These are phyloP conservation scores for Antitype chi DNA, from an alignment of 2,888 invertebrate species.

Conservation along the genomic window DNA sequence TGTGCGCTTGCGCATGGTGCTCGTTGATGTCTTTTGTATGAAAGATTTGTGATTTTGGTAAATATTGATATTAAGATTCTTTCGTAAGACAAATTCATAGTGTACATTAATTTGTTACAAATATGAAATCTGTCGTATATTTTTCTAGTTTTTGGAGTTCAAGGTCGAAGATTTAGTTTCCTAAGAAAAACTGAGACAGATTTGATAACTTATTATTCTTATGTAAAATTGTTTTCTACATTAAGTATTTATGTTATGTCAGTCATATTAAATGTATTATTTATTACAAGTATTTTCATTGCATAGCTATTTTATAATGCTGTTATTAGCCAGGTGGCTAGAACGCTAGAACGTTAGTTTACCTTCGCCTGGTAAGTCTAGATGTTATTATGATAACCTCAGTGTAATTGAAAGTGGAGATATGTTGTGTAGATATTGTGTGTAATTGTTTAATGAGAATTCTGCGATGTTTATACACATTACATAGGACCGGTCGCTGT, in stretches of 20 bases:
- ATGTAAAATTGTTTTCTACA: background rate
- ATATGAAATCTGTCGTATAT: background rate
- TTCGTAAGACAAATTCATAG: background rate
- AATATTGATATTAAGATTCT: conserved; percentile 2
- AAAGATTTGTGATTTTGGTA: conserved; percentile 15
- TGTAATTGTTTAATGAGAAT: conserved; percentile 40
- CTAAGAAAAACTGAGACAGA: background rate
- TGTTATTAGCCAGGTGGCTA: conserved; percentile 29
- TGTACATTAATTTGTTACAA: background rate
- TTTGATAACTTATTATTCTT: background rate
- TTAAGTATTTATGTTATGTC: background rate
- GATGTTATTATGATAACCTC: conserved; percentile 53
- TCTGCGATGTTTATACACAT: conserved; percentile 2
- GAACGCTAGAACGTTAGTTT: conserved; percentile 4
- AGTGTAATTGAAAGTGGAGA: conserved; percentile 53
- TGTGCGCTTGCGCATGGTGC: conserved; percentile 54
- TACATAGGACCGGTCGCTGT: background rate
- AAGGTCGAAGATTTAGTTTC: background rate
- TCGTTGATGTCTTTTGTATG: conserved; percentile 82
- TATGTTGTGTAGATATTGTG: conserved; percentile 42
- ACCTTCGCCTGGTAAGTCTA: conserved; percentile 40
- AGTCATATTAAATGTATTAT: background rate
- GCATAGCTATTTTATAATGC: conserved; percentile 26
- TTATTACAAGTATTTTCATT: conserved; percentile 14
- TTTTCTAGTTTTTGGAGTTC: background rate